Evolutionary conservation across 2,113 vertebrate species (phyloP).

Genomic region (Epinephelus lanceolatus): DNA sequence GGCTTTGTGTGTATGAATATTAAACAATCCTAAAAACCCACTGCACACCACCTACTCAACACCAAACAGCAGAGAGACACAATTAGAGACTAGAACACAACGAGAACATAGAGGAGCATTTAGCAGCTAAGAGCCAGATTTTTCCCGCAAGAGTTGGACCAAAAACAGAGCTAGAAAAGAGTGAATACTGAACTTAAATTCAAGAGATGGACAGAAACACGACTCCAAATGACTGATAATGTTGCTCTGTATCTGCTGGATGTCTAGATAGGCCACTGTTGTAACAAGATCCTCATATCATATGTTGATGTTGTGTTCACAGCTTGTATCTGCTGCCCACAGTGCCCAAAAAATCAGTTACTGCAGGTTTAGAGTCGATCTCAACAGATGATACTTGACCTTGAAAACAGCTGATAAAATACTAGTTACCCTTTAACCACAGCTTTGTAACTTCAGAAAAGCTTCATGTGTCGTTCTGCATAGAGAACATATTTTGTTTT

Average conservation of each 20-base stretch:
- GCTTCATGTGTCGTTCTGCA: too few species aligned
- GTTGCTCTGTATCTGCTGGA: not conserved
- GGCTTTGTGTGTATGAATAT: not conserved
- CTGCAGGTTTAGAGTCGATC: not conserved
- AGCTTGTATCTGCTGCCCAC: not conserved
- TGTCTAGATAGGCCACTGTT: not conserved
- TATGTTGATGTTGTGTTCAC: not conserved
- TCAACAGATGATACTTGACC: not conserved
- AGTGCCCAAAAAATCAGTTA: not conserved
- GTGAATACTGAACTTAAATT: not conserved
- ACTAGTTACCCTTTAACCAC: too few species aligned
- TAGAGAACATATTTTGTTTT: too few species aligned
- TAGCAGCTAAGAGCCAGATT: not conserved
- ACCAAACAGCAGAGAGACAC: not conserved
- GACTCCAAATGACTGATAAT: not conserved
- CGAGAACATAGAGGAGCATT: not conserved
- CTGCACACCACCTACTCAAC: not conserved
- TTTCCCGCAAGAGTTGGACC: not conserved
- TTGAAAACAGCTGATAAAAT: conserved; percentile 4
- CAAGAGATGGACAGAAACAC: not conserved
- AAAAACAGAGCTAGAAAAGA: not conserved
- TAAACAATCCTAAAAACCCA: not conserved
- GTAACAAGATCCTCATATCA: too few species aligned
- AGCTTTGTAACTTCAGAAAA: too few species aligned
- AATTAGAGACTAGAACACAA: not conserved